Base-by-base conservation (phyloP, 2,888 invertebrate genomes). In the Parnassius smintheus region DNA sequence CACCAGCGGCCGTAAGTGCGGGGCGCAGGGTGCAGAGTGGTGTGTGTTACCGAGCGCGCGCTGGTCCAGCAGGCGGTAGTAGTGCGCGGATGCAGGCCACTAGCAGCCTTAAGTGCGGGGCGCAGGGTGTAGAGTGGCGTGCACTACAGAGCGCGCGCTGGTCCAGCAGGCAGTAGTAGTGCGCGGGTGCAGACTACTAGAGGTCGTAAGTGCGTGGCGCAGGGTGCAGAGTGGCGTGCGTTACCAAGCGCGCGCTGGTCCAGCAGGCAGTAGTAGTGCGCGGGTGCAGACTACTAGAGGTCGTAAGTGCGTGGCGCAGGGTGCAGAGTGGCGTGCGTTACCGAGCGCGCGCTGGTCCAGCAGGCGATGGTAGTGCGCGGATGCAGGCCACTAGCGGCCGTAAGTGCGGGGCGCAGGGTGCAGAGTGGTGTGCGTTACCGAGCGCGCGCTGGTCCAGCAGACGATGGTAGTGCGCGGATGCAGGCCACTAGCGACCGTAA, bases 61-160 rank as follows among this genome's bases (percentile, higher is more conserved):
- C 4, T 78, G 78, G 72, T 86, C 86, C 42, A 90, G 83, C 70
- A 90, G 82, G 10, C 80, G 82, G 9, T 70, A 72, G 81, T 90
- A 90, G 66, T 75, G 74, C 13, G 66, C 41, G 8, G 88, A 18
- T 18, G 18, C 42, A 42, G 8, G 42, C 42, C 42, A 42, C 42
- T 42, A 42, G 42, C 42, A 1, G 8, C 7, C 9, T 1, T 42
- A 42, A 9, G 42, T 42, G 42, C 42, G 42, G 42, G 42, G 42
- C 42, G 42, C 42, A 42, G 8, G 42, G 42, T 42, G 42, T 1
- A 42, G 42, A 42, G 42, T 42, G 42, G 9, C 42, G 42, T 42
- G 42, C 42, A 9, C 18, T 42, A 42, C 42, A 7, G 7, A 42
- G 42, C 42, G 42, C 42, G 42, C 42, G 42, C 42, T 78, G 42